These are phyloP conservation scores for Coelopa pilipes DNA, from an alignment of 2,888 invertebrate species.

Conservation along the genomic window DNA sequence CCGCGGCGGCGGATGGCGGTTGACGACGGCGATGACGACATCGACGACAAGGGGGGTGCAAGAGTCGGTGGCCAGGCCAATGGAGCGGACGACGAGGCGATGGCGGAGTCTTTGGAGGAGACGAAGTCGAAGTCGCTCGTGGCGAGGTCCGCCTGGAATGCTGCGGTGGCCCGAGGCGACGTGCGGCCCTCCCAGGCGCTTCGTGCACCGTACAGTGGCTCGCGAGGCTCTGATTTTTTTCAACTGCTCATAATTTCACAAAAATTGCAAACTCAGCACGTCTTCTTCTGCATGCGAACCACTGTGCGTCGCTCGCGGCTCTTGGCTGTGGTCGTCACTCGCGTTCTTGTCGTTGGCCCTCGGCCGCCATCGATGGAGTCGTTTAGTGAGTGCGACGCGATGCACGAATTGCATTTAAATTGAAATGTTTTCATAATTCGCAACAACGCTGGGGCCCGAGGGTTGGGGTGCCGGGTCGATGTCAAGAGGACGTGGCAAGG, in stretches of 20 bases:
- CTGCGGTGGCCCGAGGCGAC: too few relatives aligned
- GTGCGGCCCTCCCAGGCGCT: too few relatives aligned
- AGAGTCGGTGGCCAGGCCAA: background rate
- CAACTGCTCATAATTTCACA: background rate
- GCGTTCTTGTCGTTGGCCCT: too few relatives aligned
- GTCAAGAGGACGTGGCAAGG: background rate
- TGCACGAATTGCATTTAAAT: slow-evolving; percentile 37
- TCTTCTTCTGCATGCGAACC: too few relatives aligned
- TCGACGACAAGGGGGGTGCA: background rate
- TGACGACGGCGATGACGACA: too few relatives aligned
- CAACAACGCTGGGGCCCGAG: slow-evolving; percentile 29
- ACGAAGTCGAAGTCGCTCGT: too few relatives aligned
- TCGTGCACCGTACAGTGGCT: too few relatives aligned
- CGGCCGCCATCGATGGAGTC: slow-evolving; percentile 21
- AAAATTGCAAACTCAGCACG: background rate
- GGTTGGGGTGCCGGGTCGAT: background rate
- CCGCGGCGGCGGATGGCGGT: too few relatives aligned
- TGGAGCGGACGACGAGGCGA: too few relatives aligned
- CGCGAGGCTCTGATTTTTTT: too few relatives aligned
- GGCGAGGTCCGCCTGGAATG: too few relatives aligned
- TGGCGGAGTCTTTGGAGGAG: too few relatives aligned
- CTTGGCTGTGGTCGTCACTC: background rate
- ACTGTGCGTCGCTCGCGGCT: background rate
- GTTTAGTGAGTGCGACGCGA: slow-evolving; percentile 23
- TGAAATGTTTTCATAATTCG: slow-evolving; percentile 38